Evolutionary conservation across 2,797 vertebrate species (phyloP).

Genomic region (Pristis pectinata): DNA sequence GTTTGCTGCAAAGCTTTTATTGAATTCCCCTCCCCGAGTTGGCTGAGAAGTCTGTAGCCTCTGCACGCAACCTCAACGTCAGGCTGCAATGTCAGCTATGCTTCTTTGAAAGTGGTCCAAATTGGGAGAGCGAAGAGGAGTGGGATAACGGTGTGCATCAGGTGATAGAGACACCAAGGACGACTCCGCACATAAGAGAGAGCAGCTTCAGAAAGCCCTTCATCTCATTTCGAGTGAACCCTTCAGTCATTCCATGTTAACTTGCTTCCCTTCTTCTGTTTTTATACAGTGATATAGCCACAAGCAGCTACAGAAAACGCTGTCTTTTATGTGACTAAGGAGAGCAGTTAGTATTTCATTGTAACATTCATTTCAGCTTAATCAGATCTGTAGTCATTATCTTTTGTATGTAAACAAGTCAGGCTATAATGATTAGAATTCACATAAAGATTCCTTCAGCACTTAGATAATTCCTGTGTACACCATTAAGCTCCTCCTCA

Average conservation of each 20-base stretch:
- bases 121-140: not conserved
- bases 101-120: not conserved
- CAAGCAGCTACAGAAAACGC: not conserved
- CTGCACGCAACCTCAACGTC: not conserved
- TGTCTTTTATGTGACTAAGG: not conserved
- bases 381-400: not conserved
- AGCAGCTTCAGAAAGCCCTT: not conserved
- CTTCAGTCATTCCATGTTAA: not conserved
- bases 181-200: not conserved
- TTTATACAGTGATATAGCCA: not conserved
- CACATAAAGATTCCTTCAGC: not conserved
- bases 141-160: not conserved
- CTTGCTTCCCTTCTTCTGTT: not conserved
- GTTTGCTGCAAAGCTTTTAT: not conserved
- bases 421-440: not conserved
- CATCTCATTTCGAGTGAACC: not conserved
- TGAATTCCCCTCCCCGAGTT: not conserved
- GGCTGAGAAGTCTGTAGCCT: not conserved
- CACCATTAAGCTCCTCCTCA: not conserved
- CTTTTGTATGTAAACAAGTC: not conserved
- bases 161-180: not conserved
- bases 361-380: too few species aligned
- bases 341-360: not conserved
- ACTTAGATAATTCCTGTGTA: not conserved
- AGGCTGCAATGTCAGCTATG: slow-evolving; percentile 8